These are phyloP conservation scores for Epirrhoe tristata DNA, from an alignment of 2,888 invertebrate genomes.

Conservation along the genomic window DNA sequence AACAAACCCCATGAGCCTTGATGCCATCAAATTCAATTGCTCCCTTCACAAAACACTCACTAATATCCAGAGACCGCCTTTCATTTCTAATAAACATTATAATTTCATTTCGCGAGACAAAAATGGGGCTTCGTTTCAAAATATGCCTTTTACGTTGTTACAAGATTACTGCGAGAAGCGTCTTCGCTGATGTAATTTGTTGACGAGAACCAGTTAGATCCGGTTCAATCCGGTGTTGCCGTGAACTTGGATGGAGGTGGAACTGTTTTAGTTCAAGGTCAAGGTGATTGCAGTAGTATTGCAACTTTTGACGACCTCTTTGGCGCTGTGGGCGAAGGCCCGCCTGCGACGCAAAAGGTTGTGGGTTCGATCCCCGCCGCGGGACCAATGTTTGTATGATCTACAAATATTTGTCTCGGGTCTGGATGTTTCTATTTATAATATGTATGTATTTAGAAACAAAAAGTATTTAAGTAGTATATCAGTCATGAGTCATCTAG, in stretches of 20 bases:
- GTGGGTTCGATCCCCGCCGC: too few species aligned
- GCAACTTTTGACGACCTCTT: too few species aligned
- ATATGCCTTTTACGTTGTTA: conserved; percentile 37
- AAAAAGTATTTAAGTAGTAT: too few species aligned
- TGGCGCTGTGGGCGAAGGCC: too few species aligned
- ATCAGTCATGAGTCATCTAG: too few species aligned
- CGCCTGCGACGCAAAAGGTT: too few species aligned
- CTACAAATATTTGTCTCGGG: too few species aligned
- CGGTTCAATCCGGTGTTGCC: conserved; percentile 36
- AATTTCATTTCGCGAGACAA: conserved; percentile 36
- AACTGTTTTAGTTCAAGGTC: conserved; percentile 1
- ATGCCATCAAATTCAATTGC: conserved; percentile 26
- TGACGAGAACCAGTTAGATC: conserved; percentile 43
- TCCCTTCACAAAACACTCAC: conserved; percentile 16
- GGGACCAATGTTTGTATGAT: too few species aligned
- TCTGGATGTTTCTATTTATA: too few species aligned
- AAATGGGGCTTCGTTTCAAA: conserved; percentile 33
- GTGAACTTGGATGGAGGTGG: conserved; percentile 1
- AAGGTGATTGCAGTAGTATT: neutral
- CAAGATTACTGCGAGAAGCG: conserved; percentile 41
- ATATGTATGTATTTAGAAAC: too few species aligned
- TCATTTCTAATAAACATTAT: conserved; percentile 32
- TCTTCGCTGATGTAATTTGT: conserved; percentile 45
- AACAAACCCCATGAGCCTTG: neutral
- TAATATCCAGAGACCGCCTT: conserved; percentile 25